Percentiles rank a stretch among this genome's conserved stretches.
These are phyloP conservation scores for Boloria euphrosyne DNA, from an alignment of 2,888 invertebrate genomes.

Conservation along the genomic window DNA sequence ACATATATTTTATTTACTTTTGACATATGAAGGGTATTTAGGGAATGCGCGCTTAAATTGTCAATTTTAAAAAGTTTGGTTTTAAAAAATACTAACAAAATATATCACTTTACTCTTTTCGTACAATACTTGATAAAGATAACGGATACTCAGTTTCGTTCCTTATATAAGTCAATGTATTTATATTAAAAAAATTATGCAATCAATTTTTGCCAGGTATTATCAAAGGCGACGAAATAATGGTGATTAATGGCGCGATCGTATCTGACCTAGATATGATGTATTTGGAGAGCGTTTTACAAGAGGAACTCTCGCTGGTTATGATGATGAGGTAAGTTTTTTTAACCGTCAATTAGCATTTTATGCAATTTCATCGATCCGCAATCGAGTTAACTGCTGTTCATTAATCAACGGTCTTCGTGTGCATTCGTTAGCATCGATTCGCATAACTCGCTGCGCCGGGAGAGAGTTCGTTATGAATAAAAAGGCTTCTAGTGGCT, in stretches of 20 bases:
- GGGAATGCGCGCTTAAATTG: too few relatives aligned
- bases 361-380: constrained; percentile 53
- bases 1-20: too few relatives aligned
- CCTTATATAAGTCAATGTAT: constrained; percentile 27
- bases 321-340: constrained; percentile 94
- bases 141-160: background rate
- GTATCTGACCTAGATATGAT: constrained; percentile 99
- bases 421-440: constrained; percentile 60
- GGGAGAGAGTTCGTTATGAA: constrained; percentile 42
- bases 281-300: constrained; percentile 97
- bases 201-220: constrained; percentile 85
- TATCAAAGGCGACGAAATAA: constrained; percentile 98
- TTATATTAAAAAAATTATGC: constrained; percentile 35
- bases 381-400: constrained; percentile 52
- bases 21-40: too few relatives aligned
- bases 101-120: too few relatives aligned
- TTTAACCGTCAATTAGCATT: constrained; percentile 44
- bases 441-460: constrained; percentile 58
- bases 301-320: constrained; percentile 95
- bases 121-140: background rate
- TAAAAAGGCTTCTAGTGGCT: constrained; percentile 32
- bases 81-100: too few relatives aligned
- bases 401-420: constrained; percentile 58
- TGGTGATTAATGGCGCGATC: constrained; percentile 99
- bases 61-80: too few relatives aligned